Evolutionary conservation across 1,140 invertebrate genomes (phyloP), one percentile per base, ranked within the genome.

Genomic region (Caenorhabditis remanei): DNA sequence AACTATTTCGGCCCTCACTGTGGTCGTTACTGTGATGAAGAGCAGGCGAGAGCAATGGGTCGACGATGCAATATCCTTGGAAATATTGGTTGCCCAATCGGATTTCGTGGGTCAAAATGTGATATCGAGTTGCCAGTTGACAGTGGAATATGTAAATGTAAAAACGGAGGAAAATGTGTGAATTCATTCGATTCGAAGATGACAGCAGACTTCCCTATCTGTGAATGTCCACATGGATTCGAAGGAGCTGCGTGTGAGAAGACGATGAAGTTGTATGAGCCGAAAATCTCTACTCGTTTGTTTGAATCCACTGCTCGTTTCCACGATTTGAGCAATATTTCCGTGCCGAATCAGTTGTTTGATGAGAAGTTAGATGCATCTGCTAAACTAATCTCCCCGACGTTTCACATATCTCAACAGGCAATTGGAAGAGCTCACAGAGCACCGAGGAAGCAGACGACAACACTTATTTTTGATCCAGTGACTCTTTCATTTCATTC

Each of bases 121-220:
- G 71, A 79, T 79, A 79, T 79, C 19, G 71, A 79, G 24, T n/a
- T 79, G n/a, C 71, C 71, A 24, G 24, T 48, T 50, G 71, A 79
- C n/a, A 79, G 71, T 79, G 71, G 71, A 32, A 48, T 79, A 46
- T 79, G 71, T 79, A 50, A 50, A 79, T 79, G 71, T n/a, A 79
- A 50, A 41, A 79, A 79, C 24, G 71, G 71, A 24, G 71, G 71
- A 48, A 50, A 24, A 50, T 79, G 71, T 79, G 71, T 79, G 7
- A 79, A 79, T n/a, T 79, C 71, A 11, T 79, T 79, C 24, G 71
- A 79, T 79, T 79, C 71, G 0, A 79, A 79, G 53, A 43, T 79
- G 46, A 79, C 71, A 21, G 71, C 71, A 4, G 71, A 79, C 24
- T 79, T 50, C 24, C 71, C 71, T 32, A 79, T 79, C 4, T 79